Percentiles rank a stretch among this genome's conserved stretches.
Conservation (phyloP, 2,888 invertebrate genomes). For the Patella caerulea region DNA sequence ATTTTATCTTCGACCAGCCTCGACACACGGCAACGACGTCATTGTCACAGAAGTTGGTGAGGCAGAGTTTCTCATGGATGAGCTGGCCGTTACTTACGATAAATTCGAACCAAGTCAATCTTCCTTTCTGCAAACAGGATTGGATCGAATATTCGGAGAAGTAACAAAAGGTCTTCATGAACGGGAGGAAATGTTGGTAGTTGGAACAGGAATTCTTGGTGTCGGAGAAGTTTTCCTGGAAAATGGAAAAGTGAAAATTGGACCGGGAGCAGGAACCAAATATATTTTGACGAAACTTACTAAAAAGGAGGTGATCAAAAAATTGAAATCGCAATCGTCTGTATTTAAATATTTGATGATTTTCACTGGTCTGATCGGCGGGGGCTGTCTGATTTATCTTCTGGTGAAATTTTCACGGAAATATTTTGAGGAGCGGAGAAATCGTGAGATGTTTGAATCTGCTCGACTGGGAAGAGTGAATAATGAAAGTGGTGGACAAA, state of each 20-base stretch:
- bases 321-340: constrained; percentile 80
- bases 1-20: constrained; percentile 77
- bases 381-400: constrained; percentile 75
- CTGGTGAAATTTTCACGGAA: constrained; percentile 72
- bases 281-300: constrained; percentile 86
- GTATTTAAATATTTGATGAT: constrained; percentile 74
- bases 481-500: constrained; percentile 26
- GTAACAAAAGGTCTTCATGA: constrained; percentile 86
- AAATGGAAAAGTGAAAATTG: constrained; percentile 79
- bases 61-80: constrained; percentile 77
- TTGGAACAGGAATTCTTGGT: constrained; percentile 84
- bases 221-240: constrained; percentile 83
- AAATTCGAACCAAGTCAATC: constrained; percentile 85
- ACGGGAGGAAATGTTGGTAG: constrained; percentile 88
- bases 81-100: constrained; percentile 87
- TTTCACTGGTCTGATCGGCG: constrained; percentile 76
- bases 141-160: constrained; percentile 89
- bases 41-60: constrained; percentile 82
- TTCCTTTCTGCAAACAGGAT: constrained; percentile 84
- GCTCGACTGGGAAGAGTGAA: constrained; percentile 28
- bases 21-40: constrained; percentile 74
- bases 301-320: constrained; percentile 81
- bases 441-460: constrained; percentile 34
- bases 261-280: constrained; percentile 78
- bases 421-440: constrained; percentile 34